phyloP scores from a whole-genome alignment of 2,797 vertebrate genomes.

The Cossypha dichroa region DNA sequence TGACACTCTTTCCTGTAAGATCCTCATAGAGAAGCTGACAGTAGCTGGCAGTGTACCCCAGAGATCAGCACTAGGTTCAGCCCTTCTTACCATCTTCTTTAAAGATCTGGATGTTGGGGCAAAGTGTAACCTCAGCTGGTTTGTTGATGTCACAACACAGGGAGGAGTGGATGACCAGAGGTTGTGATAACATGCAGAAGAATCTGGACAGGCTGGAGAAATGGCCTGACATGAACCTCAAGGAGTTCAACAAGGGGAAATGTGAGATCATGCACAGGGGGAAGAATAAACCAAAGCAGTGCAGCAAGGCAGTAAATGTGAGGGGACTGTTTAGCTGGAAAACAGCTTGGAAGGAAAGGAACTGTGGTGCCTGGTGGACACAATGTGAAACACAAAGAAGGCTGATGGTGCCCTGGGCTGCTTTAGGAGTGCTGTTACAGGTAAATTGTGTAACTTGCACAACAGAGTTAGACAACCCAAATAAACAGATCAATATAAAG shows the following conservation, averaged over 20 bases:
- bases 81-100: background rate
- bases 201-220: background rate
- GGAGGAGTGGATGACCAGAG: background rate
- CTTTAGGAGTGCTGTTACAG: background rate
- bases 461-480: background rate
- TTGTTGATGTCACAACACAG: background rate
- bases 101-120: background rate
- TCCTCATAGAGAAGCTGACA: background rate
- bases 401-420: background rate
- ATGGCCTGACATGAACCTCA: background rate
- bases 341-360: background rate
- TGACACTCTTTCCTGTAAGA: background rate
- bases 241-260: background rate
- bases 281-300: background rate
- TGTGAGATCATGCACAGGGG: background rate
- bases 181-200: fast-evolving
- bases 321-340: background rate
- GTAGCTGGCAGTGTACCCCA: background rate
- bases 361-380: background rate
- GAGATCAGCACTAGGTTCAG: background rate
- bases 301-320: background rate
- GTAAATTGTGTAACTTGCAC: background rate
- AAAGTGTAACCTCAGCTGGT: background rate
- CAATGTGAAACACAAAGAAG: background rate
- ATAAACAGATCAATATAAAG: background rate